A percentile compares a stretch with the other conserved stretches of the same genome.
These are phyloP conservation scores for Tamandua tetradactyla DNA, from an alignment of 2,797 vertebrate genomes.

Conservation along the genomic window DNA sequence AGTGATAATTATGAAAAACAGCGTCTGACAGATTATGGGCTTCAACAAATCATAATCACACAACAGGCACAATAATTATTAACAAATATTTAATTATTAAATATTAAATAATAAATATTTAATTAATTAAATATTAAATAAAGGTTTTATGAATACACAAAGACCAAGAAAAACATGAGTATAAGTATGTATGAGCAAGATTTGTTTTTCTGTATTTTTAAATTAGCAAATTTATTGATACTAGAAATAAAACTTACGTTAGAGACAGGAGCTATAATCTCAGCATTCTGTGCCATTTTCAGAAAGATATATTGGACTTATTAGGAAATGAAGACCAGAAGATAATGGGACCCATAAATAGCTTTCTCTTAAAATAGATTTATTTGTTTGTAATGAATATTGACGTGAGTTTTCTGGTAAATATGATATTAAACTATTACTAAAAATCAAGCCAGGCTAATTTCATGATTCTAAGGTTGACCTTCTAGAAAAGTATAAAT, in stretches of 20 bases:
- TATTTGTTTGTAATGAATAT: background rate
- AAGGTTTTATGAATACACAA: background rate
- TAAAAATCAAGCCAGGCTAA: background rate
- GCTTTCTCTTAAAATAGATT: background rate
- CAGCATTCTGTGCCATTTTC: background rate
- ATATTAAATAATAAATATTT: background rate
- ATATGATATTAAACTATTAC: background rate
- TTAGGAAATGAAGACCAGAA: constrained; percentile 8
- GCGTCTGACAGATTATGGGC: background rate
- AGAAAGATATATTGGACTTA: background rate
- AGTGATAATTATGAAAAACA: background rate
- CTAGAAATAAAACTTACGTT: background rate
- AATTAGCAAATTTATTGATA: background rate
- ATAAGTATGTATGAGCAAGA: background rate
- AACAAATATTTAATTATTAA: background rate
- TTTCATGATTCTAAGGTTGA: background rate
- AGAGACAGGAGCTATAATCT: background rate
- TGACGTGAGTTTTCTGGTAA: background rate
- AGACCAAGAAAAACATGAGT: background rate
- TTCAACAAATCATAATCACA: background rate
- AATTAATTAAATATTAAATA: background rate
- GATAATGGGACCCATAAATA: background rate
- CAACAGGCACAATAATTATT: background rate
- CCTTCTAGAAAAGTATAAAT: background rate
- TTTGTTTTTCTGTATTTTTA: background rate